Conservation (phyloP, 2,888 invertebrate genomes). For the Agrochola circellaris region DNA sequence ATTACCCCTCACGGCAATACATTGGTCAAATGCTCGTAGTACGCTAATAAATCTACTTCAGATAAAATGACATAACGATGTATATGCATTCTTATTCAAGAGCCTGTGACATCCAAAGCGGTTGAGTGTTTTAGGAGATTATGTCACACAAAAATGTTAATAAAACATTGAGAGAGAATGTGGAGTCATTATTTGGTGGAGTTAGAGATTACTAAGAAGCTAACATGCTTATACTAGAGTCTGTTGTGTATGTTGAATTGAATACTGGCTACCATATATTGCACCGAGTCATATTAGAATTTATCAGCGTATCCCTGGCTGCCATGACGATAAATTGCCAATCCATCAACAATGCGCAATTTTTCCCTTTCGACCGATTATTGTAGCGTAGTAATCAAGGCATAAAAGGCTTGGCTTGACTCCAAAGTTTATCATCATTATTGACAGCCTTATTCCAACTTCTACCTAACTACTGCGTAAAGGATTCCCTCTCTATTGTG, state of each 20-base stretch:
- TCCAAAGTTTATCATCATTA: neutral
- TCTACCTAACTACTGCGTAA: no score
- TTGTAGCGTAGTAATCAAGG: neutral
- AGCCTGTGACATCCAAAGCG: slow-evolving; percentile 25
- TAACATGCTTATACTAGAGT: neutral
- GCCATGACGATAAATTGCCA: neutral
- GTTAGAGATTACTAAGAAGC: neutral
- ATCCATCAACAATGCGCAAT: neutral
- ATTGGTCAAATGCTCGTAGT: slow-evolving; percentile 37
- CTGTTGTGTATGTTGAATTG: neutral
- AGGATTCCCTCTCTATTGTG: no score
- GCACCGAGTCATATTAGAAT: neutral
- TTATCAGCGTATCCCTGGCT: neutral
- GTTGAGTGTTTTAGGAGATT: slow-evolving; percentile 55
- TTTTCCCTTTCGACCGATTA: neutral
- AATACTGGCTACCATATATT: neutral
- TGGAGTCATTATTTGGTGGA: slow-evolving; percentile 13
- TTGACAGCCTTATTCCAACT: neutral
- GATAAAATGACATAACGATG: slow-evolving; percentile 49
- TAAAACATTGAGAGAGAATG: slow-evolving; percentile 19
- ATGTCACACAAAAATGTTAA: slow-evolving; percentile 38
- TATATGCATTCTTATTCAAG: slow-evolving; percentile 18
- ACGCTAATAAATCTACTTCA: slow-evolving; percentile 47
- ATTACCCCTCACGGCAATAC: slow-evolving; percentile 25
- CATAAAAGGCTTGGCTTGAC: no score